Percentiles rank a stretch among this genome's conserved stretches.
These are phyloP conservation scores for Sacculina carcini DNA, from an alignment of 2,888 invertebrate species.

Conservation along the genomic window DNA sequence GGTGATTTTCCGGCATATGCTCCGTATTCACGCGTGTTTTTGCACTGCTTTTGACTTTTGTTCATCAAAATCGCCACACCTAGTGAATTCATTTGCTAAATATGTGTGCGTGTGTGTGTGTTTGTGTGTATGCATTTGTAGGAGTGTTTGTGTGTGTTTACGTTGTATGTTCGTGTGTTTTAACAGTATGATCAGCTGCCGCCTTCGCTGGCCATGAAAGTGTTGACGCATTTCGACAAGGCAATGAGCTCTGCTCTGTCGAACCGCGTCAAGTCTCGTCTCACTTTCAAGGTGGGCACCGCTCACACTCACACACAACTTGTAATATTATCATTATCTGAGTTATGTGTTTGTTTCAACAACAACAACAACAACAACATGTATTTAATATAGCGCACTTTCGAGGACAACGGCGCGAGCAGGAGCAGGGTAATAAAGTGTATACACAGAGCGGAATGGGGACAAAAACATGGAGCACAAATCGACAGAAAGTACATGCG, in stretches of 20 bases:
- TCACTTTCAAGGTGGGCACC: slow-evolving; percentile 56
- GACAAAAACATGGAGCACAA: no score
- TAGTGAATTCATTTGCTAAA: slow-evolving; percentile 6
- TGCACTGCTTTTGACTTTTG: no score
- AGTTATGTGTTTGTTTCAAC: neutral
- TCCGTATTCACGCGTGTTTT: no score
- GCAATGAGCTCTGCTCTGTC: slow-evolving; percentile 82
- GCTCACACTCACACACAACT: neutral
- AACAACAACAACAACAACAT: neutral
- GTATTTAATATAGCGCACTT: no score
- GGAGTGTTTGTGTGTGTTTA: no score
- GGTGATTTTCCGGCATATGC: no score
- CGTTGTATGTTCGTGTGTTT: slow-evolving; percentile 14
- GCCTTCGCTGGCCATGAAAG: slow-evolving; percentile 70
- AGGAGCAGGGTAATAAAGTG: neutral
- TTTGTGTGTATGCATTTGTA: no score
- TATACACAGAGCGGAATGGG: no score
- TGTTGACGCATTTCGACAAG: slow-evolving; percentile 84
- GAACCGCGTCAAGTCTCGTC: slow-evolving; percentile 56
- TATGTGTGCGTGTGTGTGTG: slow-evolving; percentile 1
- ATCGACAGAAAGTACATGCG: no score
- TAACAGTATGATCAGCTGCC: slow-evolving; percentile 86
- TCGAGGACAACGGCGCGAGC: neutral
- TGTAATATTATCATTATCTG: neutral
- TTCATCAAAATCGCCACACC: no score